Evolutionary conservation across 1,140 invertebrate species (phyloP).

Genomic region (Drosophila melanica): DNA sequence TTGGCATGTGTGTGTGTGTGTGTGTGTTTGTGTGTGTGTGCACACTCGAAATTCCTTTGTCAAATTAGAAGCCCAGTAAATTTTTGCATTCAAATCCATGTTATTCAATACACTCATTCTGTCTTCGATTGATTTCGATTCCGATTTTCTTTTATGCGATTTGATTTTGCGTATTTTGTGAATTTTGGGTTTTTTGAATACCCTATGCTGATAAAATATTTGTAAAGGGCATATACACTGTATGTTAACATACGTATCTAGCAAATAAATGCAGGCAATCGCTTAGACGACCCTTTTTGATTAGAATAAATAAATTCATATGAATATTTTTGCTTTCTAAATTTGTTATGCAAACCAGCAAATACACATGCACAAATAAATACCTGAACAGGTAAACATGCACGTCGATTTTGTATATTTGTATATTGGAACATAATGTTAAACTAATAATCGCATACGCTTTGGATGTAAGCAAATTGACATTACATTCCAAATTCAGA

Average conservation of each 20-base stretch:
- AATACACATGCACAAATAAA: not conserved
- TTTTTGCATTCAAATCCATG: conserved; percentile 36
- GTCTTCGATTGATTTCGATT: conserved; percentile 26
- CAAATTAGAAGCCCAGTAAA: conserved; percentile 35
- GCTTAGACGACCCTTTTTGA: not conserved
- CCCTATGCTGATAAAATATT: not conserved
- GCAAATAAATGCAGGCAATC: not conserved
- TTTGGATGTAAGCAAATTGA: not conserved
- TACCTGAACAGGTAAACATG: no score
- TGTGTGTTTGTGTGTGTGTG: conserved; percentile 3
- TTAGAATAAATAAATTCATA: not conserved
- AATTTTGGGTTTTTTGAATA: conserved; percentile 5
- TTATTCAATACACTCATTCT: conserved; percentile 16
- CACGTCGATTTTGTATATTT: no score
- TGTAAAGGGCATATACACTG: not conserved
- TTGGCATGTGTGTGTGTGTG: conserved; percentile 7
- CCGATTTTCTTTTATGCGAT: conserved; percentile 17
- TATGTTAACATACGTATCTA: not conserved
- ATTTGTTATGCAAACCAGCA: conserved; percentile 8
- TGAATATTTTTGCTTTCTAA: not conserved
- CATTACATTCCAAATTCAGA: no score
- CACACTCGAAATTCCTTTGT: conserved; percentile 35
- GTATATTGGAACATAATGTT: not conserved
- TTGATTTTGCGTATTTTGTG: conserved; percentile 10
- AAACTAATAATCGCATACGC: not conserved